Percentiles rank a stretch among this genome's conserved stretches.
Conservation (phyloP, 64 coral and sea anemone species). For the Montipora foliosa region DNA sequence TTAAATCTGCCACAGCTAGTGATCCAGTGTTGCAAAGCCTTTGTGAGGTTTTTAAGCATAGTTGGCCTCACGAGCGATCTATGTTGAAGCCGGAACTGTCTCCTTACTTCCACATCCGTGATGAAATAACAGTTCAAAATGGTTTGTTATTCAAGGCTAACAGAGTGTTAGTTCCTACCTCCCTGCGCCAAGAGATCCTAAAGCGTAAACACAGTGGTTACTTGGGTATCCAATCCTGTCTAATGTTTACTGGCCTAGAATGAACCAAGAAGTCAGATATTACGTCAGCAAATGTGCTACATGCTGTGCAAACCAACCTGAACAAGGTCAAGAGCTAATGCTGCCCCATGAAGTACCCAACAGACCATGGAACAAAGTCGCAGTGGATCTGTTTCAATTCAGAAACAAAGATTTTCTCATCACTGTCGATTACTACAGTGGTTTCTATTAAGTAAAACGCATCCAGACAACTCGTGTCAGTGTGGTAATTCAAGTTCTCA, state of each 20-base stretch:
- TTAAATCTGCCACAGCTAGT: not conserved
- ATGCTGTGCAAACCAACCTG: constrained; percentile 4
- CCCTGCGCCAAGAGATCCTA: constrained; percentile 29
- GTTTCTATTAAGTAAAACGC: not conserved
- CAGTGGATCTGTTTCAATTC: not conserved
- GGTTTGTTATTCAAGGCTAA: not conserved
- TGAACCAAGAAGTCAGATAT: constrained; percentile 47
- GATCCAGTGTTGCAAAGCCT: not conserved
- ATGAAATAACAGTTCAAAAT: not conserved
- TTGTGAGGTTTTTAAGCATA: not conserved
- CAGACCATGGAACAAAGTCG: constrained; percentile 21
- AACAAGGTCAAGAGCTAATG: constrained; percentile 59
- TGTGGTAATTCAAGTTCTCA: not conserved
- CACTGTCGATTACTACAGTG: constrained; percentile 21
- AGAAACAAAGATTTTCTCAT: not conserved
- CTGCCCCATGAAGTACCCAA: constrained; percentile 37
- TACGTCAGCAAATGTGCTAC: constrained; percentile 24
- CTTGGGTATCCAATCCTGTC: constrained; percentile 13
- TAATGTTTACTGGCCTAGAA: constrained; percentile 19
- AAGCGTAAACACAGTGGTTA: constrained; percentile 28
- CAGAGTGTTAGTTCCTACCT: constrained; percentile 20
- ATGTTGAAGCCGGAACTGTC: not conserved
- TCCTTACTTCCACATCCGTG: too few species aligned
- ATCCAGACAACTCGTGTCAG: not conserved
- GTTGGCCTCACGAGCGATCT: not conserved